Base-by-base conservation (phyloP, 2,888 invertebrate species). In the Notodonta dromedarius region DNA sequence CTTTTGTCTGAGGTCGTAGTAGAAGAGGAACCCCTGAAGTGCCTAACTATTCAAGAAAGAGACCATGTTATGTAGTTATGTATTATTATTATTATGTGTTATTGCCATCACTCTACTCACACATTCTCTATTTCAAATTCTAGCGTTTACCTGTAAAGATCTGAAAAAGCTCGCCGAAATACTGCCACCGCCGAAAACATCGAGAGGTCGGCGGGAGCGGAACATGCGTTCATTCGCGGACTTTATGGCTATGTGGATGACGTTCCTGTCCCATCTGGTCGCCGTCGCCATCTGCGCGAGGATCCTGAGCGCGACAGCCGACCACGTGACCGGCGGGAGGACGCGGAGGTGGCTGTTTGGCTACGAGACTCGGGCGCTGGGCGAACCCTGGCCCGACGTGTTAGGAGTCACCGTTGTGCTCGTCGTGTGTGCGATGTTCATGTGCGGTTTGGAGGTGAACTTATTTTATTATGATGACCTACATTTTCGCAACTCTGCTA, bases 351-450 rank as follows among this genome's bases (percentile, higher is more conserved):
- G 95, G 94, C 79, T 95, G 48, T 94, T 95, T 70, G 95, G 95
- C 2, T 90, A 94, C 70, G 94, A 95, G 76, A 94, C 94, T 6
- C 90, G 94, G 73, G 90, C 94, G 0, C 80, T 94, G 59, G 95
- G 95, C 0, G 95, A 95, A 73, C 95, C 95, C 0, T 95, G 95
- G 95, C 95, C 95, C 35, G 95, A 95, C 76, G 94, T 95, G 5
- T 76, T 95, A 5, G 95, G 95, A 6, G 94, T 95, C 4, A 94
- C 94, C 0, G 94, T 95, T 39, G 94, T 95, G 8, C 91, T 95
- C 78, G 94, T 95, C 0, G 94, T 95, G 4, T 94, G 95, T 48
- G 93, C 94, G 48, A 92, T 95, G 87, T 95, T 95, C 73, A 95
- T 95, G 95, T 92, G 95, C 73, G 95, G 95, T 46, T 82, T 95